Percentiles rank a stretch among this genome's conserved stretches.
These are phyloP conservation scores for Galeruca laticollis DNA, from an alignment of 2,888 invertebrate genomes.

Conservation along the genomic window DNA sequence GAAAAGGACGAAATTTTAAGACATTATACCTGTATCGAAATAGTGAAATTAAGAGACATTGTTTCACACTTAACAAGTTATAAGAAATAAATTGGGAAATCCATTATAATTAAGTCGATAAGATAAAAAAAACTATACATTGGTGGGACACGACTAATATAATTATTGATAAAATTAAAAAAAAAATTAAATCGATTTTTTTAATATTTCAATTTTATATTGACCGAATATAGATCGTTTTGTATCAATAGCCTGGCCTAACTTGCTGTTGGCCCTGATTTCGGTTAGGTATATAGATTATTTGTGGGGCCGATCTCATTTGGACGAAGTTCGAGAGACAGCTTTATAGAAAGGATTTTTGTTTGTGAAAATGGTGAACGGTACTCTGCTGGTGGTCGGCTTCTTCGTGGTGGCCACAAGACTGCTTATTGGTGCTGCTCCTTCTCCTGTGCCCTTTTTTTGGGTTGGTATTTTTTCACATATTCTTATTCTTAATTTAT, in stretches of 20 bases:
- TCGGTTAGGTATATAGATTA: slow-evolving; percentile 43
- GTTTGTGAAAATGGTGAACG: slow-evolving; percentile 51
- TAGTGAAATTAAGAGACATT: no score
- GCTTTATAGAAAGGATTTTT: slow-evolving; percentile 53
- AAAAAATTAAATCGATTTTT: no score
- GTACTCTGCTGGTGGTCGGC: slow-evolving; percentile 55
- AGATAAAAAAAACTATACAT: no score
- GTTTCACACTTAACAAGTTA: no score
- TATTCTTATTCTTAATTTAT: slow-evolving; percentile 9
- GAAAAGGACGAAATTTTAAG: no score
- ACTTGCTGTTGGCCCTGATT: slow-evolving; percentile 21
- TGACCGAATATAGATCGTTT: not conserved
- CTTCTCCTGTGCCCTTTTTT: slow-evolving; percentile 39
- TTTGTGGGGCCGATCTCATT: slow-evolving; percentile 44
- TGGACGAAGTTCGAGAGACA: slow-evolving; percentile 50
- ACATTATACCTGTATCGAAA: no score
- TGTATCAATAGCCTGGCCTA: not conserved
- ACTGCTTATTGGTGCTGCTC: slow-evolving; percentile 43
- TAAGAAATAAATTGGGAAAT: no score
- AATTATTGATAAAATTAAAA: no score
- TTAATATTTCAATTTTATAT: not conserved
- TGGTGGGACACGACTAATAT: no score
- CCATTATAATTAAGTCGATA: no score
- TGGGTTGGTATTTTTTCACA: slow-evolving; percentile 37
- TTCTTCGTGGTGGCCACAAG: slow-evolving; percentile 51